Evolutionary conservation across 2,888 invertebrate genomes (phyloP), one percentile per base, ranked within the genome.

Genomic region (Yponomeuta malinellus): DNA sequence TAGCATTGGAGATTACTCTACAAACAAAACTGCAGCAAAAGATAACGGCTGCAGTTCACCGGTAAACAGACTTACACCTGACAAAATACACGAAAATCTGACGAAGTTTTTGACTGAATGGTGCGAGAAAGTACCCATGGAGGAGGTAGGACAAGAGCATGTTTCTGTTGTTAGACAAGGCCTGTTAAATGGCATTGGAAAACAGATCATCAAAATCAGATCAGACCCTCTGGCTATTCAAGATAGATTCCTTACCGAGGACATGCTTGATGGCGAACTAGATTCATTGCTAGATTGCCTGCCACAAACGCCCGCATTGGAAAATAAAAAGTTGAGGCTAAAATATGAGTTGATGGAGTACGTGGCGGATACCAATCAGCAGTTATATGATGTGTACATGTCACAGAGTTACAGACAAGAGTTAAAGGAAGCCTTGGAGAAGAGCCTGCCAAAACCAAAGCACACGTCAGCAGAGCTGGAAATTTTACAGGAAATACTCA

Each of bases 241-340:
- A 9, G 83, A 89, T 71, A 76, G 77, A 5, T 83, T 84, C 74
- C 79, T 82, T 71, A 87, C 80, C 69, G 82, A 86, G 77, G 86
- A 88, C 71, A 73, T 81, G 3, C 77, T 91, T 37, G 87, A 86
- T 67, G 81, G 86, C 63, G 88, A 88, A 73, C 75, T 90, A 15
- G 89, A 88, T 74, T 78, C 79, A 12, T 74, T 91, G 65, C 72
- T 90, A 4, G 74, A 77, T 70, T 73, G 73, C 43, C 75, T 90
- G 68, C 87, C 89, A 12, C 78, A 84, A 73, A 78, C 82, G 8
- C 67, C 74, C 37, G 84, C 85, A 68, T 74, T 90, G 9, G 71
- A 72, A 6, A 71, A 74, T 1, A 78, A 76, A 63, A 84, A 81
- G 72, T 76, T 79, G 68, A 12, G 68, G 1, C 71, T 89, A 5